Evolutionary conservation across 1,140 invertebrate genomes (phyloP).

Genomic region (Probaryconus sp.): DNA sequence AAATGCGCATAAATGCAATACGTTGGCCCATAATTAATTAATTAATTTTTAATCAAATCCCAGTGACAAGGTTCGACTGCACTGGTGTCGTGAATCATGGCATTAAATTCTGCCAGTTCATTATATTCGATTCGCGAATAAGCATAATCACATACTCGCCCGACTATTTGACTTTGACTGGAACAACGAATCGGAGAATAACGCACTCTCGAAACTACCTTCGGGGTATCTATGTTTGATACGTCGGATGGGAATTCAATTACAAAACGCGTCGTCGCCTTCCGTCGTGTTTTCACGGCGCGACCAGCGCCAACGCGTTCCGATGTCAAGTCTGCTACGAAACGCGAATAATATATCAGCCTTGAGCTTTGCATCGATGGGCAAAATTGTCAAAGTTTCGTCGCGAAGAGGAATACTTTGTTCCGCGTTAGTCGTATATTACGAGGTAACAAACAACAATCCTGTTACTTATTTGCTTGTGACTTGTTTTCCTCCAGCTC

Average conservation of each 20-base stretch:
- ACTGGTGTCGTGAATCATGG: not conserved
- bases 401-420: conserved; percentile 20
- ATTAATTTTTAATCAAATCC: too few species aligned
- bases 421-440: conserved; percentile 25
- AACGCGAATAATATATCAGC: conserved; percentile 46
- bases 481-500: conserved; percentile 37
- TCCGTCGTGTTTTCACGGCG: conserved; percentile 42
- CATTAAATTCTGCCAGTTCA: conserved; percentile 4
- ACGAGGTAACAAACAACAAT: conserved; percentile 47
- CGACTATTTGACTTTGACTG: conserved; percentile 3
- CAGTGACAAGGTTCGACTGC: too few species aligned
- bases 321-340: conserved; percentile 17
- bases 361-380: conserved; percentile 24
- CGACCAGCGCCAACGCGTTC: conserved; percentile 13
- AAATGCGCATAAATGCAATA: too few species aligned
- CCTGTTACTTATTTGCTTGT: conserved; percentile 29
- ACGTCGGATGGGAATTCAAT: conserved; percentile 40
- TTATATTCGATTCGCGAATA: conserved; percentile 9
- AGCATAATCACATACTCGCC: conserved; percentile 11
- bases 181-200: not conserved
- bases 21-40: too few species aligned
- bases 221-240: conserved; percentile 11
- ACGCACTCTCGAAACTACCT: conserved; percentile 2
- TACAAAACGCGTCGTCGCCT: conserved; percentile 23
- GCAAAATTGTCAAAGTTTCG: conserved; percentile 53